phyloP scores from a whole-genome alignment of 2,888 invertebrate genomes.

The Serripes groenlandicus region DNA sequence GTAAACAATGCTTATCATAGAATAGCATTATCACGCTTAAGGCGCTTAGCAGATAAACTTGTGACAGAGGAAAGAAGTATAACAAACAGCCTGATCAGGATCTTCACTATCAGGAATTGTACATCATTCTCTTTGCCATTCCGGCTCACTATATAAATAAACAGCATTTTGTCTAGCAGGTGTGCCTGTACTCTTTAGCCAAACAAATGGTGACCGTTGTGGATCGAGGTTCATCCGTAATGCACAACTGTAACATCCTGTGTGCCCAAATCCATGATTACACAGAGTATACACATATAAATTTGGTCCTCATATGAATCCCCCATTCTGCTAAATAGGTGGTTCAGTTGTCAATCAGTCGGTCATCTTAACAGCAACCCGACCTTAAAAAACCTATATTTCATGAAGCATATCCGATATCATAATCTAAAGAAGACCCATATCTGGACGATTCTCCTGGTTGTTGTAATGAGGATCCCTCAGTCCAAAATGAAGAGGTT shows the following conservation, averaged over 20 bases:
- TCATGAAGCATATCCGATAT: constrained; percentile 10
- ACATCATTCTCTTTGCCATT: background rate
- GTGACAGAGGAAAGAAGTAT: no score
- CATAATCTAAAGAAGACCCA: background rate
- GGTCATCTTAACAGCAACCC: constrained; percentile 38
- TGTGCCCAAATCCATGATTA: constrained; percentile 61
- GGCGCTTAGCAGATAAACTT: no score
- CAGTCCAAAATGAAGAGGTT: constrained; percentile 27
- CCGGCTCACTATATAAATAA: background rate
- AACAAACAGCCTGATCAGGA: no score
- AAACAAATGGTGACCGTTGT: constrained; percentile 37
- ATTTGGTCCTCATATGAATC: constrained; percentile 61
- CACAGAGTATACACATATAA: constrained; percentile 60
- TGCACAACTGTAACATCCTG: constrained; percentile 55
- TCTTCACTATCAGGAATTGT: no score
- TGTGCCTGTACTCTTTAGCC: constrained; percentile 15
- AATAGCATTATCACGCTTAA: no score
- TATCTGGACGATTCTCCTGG: constrained; percentile 36
- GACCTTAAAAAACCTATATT: constrained; percentile 12
- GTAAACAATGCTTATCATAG: no score
- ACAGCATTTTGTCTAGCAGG: constrained; percentile 11
- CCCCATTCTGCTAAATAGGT: constrained; percentile 57
- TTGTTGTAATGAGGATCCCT: constrained; percentile 29
- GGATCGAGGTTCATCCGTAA: constrained; percentile 31
- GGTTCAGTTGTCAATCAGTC: constrained; percentile 43